Evolutionary conservation across 2,113 vertebrate species (phyloP), one percentile per base, ranked within the genome.

Genomic region (Anarhynchus alexandrinus): DNA sequence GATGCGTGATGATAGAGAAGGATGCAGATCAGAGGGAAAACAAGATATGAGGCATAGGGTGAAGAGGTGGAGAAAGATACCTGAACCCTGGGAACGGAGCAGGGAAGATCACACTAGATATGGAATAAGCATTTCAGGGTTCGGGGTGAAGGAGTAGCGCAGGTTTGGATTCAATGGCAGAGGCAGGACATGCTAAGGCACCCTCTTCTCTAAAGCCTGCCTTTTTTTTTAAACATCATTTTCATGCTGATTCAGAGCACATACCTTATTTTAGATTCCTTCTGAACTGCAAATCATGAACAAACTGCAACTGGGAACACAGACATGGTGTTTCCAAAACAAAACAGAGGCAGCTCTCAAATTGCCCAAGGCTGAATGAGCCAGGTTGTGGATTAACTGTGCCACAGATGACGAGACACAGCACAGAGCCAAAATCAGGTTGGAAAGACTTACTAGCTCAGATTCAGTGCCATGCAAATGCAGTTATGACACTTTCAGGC

Each of bases 351-450:
- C 66, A 93, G 81, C 29, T 89, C 70, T 87, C 89, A 90, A 94
- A 92, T 91, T 51, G 67, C 26, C 58, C 16, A 23, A 2, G 14
- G 70, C 21, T 80, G 66, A 93, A 79, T 0, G 0, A 91, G 55
- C 43, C 70, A 96, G 49, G 47, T 11, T 93, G 43, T 76, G 82
- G 66, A 93, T 91, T 94, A 97, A 96, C 81, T 80, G 91, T 96
- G 78, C 74, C 70, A 85, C 70, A 94, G 66, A 93, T 32, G 62
- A 94, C 91, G 66, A 45, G 62, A 79, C 27, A 61, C 17, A 79
- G 49, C 45, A 84, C 18, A 88, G 36, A 94, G 84, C 78, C 87
- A 95, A 82, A 69, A 76, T 49, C 66, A 72, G 30, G 27, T 3
- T 95, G 90, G 90, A 95, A 96, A 90, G 42, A 80, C 26, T 91